Evolutionary conservation across 2,113 vertebrate species (phyloP).

Genomic region (Pao palembangensis): DNA sequence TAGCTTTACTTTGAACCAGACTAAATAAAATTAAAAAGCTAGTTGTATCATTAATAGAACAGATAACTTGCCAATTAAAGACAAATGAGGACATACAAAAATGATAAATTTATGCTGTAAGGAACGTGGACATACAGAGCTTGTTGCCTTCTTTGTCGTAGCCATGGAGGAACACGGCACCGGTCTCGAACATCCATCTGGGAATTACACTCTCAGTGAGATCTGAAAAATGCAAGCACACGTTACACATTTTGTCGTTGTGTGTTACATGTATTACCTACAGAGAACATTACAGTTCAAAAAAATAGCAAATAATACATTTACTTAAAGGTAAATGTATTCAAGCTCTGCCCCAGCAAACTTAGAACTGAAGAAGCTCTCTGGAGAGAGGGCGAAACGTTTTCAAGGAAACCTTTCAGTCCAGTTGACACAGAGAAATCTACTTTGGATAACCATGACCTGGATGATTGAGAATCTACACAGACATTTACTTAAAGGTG

Average conservation of each 20-base stretch:
- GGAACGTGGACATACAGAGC: conserved; percentile 80
- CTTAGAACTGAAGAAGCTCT: too few species aligned
- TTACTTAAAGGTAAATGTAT: too few species aligned
- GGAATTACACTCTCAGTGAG: conserved; percentile 88
- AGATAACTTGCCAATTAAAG: too few species aligned
- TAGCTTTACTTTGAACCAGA: conserved; percentile 94
- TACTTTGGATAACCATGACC: too few species aligned
- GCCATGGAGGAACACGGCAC: conserved; percentile 89
- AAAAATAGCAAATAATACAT: not conserved
- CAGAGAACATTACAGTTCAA: not conserved
- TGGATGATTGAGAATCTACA: too few species aligned
- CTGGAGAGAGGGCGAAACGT: too few species aligned
- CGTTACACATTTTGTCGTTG: not conserved
- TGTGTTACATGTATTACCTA: not conserved
- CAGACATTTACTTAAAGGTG: too few species aligned
- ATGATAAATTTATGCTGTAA: not conserved
- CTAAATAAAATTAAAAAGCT: conserved; percentile 59
- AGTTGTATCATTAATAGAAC: too few species aligned
- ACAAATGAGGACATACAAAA: too few species aligned
- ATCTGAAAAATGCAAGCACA: conserved; percentile 74
- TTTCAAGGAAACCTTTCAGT: too few species aligned
- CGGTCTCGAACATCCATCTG: conserved; percentile 87
- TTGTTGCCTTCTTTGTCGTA: conserved; percentile 98
- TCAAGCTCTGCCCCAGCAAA: too few species aligned
- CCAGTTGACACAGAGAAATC: too few species aligned